Base-by-base conservation (phyloP, 1,140 invertebrate genomes). In the Neodiprion pinetum region DNA sequence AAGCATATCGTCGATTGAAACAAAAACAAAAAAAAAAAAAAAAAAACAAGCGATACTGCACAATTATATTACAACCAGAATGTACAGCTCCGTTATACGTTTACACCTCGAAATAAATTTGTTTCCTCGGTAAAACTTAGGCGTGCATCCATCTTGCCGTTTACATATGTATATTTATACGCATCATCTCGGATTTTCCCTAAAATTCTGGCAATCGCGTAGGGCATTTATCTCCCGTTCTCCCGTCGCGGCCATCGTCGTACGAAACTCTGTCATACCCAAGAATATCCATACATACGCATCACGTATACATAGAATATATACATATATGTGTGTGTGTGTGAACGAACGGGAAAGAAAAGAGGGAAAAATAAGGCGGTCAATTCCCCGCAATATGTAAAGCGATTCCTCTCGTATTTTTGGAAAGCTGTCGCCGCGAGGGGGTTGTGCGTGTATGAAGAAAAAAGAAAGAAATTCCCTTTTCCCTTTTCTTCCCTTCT, bases 381-480 rank as follows among this genome's bases (percentile, higher is more conserved):
- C 83, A 83, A 81, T 85, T 85, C 78, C 80, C 78, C 65, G 75
- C 82, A 84, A 84, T 84, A 84, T 83, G 83, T 77, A 81, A 79
- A 84, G 73, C 83, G 76, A 85, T 83, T 84, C 83, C 74, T 85
- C 83, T 83, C 76, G 14, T 75, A 49, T 71, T 75, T 73, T 71
- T 77, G 73, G 72, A 80, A 77, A 78, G 77, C 73, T 73, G 72
- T 48, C 47, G 53, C 40, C 40, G 50, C 3, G 28, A 12, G 61
- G 70, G 70, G 48, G 17, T 49, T 47, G 74, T 72, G 75, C 67
- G 14, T 67, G 50, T 73, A 48, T 65, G 50, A 7, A 71, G 17
- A 67, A 73, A 76, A 66, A 65, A 65, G 17, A 69, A 69, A 75
- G 74, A 53, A 67, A 21, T 70, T 74, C 28, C 68, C 40, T 69